Evolutionary conservation across 2,888 invertebrate species (phyloP), one percentile per base, ranked within the genome.

Genomic region (Schrankia costaestrigalis): DNA sequence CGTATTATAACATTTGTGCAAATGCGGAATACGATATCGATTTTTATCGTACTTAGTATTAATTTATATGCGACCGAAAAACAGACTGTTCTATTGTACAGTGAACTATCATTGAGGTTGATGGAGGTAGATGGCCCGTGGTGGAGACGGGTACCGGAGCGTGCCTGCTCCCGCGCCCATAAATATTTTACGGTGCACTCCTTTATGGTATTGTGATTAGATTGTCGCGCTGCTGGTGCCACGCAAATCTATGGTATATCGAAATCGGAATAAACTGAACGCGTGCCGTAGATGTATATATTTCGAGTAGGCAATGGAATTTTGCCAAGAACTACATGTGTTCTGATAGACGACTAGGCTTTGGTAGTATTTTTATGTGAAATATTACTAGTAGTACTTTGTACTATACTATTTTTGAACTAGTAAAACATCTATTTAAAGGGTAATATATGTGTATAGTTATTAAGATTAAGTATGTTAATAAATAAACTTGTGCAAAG

Each of bases 131-230:
- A 57, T 57, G 57, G 60, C 56, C 57, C 60, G 49, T 58, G 59
- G 58, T 63, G 56, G 56, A 61, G 61, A 56, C 60, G 57, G 62
- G 76, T 76, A 68, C 74, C 76, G 68, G 65, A 67, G 66, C 75
- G 78, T 73, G 72, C 73, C 74, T 65, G 75, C 68, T 74, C 71
- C 72, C 66, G 63, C 56, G 52, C 56, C 66, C 66, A 74, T 82
- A 79, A 79, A 82, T 81, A 80, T 79, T 80, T 79, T 79, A 81
- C 78, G 69, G 73, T 76, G 70, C 74, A 77, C 68, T 78, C 71
- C 73, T 77, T 78, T 72, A 79, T 71, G 68, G 71, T 69, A 76
- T 72, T 78, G 71, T 75, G 78, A 78, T 78, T 76, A 77, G 78
- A 78, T 78, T 74, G 73, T 78, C 73, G 74, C 66, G 64, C 57